Evolutionary conservation across 2,113 vertebrate genomes (phyloP), one percentile per base, ranked within the genome.

Genomic region (Megaleporinus macrocephalus): DNA sequence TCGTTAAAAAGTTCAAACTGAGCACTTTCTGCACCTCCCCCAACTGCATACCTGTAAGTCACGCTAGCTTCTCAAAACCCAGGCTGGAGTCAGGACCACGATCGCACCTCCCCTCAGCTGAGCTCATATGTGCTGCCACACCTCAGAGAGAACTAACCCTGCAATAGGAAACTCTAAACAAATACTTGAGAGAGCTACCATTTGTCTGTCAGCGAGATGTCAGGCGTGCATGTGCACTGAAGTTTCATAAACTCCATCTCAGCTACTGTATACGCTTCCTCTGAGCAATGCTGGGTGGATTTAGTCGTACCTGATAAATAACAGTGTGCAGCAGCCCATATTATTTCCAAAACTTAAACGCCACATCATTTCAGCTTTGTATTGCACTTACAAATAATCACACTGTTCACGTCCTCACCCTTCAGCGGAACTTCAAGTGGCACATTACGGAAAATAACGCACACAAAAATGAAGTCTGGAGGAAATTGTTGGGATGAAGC

Each of bases 321-420:
- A 36, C 62, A 65, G 65, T 36, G 5, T 68, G 65, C 65, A 36
- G 22, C 26, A 65, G 24, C 62, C 33, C 30, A 36, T 10, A 22
- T 68, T 68, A 65, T 68, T 36, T 22, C 16, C 16, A 36, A n/a
- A 68, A 68, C 30, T 30, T 30, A 65, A 65, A 65, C 26, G 6
- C 27, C 6, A 36, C 18, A 36, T 20, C 18, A 36, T 68, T 68
- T 36, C 66, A 22, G 63, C 63, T 68, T 33, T 68, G 61, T 63
- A n/a, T 15, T 5, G 65, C 65, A 22, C 66, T 44, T 70, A 70
- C 66, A 70, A 70, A 70, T 44, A n/a, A 44, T n/a, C 36, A 14
- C 36, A 24, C 33, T 24, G 36, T 70, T 70, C 22, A 1, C 41
- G 16, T n/a, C 66, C 66, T n/a, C 36, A 1, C 20, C 66, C 66